Evolutionary conservation across 2,888 invertebrate genomes (phyloP).

Genomic region (Apantesis nais): DNA sequence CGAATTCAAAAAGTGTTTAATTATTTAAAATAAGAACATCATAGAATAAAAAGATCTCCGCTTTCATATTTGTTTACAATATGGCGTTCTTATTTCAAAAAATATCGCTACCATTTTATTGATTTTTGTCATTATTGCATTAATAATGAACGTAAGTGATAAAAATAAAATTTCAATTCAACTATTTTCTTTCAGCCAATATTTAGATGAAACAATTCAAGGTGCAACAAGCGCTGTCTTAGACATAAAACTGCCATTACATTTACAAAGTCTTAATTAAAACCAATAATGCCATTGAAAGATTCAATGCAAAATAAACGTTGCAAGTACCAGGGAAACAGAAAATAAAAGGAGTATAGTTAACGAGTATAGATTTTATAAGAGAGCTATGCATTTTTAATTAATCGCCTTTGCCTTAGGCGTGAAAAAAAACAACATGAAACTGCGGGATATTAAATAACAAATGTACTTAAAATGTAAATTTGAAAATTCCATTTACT

Average conservation of each 20-base stretch:
- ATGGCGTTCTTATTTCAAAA: not conserved
- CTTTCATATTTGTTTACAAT: not conserved
- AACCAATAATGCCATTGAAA: slow-evolving; percentile 35
- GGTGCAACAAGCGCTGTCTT: slow-evolving; percentile 11
- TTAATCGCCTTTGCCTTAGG: slow-evolving; percentile 41
- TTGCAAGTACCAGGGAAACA: slow-evolving; percentile 39
- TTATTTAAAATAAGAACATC: not conserved
- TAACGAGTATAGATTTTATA: slow-evolving; percentile 46
- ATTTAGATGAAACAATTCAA: slow-evolving; percentile 1
- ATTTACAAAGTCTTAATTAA: slow-evolving; percentile 40
- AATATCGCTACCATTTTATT: too few species aligned
- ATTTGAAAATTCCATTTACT: slow-evolving; percentile 4
- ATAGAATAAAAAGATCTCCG: not conserved
- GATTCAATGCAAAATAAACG: slow-evolving; percentile 44
- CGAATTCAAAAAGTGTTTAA: not conserved
- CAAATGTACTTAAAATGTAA: slow-evolving; percentile 5
- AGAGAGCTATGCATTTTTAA: slow-evolving; percentile 49
- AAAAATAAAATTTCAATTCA: not conserved
- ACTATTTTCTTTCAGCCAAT: slow-evolving; percentile 1
- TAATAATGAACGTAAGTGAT: not conserved
- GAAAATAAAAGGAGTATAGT: slow-evolving; percentile 49
- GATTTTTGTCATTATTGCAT: not conserved
- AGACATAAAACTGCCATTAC: slow-evolving; percentile 36
- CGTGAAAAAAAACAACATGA: slow-evolving; percentile 38
- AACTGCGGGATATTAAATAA: slow-evolving; percentile 19